Evolutionary conservation across 2,888 invertebrate species (phyloP), one percentile per base, ranked within the genome.

Genomic region (Dusona sp.): DNA sequence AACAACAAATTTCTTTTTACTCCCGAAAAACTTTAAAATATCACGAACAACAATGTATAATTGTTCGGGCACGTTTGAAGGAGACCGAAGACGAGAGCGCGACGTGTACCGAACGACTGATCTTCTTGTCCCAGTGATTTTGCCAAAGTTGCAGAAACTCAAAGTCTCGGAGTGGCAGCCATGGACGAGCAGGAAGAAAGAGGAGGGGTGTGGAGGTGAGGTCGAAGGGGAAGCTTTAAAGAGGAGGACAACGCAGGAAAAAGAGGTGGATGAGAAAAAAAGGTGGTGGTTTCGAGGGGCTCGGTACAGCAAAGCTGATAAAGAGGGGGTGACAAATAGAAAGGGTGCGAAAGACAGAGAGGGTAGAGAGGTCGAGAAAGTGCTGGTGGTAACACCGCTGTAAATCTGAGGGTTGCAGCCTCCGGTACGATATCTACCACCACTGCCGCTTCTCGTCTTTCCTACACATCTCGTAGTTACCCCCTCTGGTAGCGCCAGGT

Each of bases 61-160:
- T 25, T 65, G 45, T 19, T 70, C n/a, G 54, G 38, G 72, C 13
- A 67, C 29, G 16, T 51, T 78, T 33, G 38, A 77, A 68, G 48
- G 80, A 61, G 79, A 45, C 38, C 42, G 54, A 78, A 29, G 79
- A 67, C 36, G 67, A 77, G 54, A 54, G 36, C 73, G 68, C 78
- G 84, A 88, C 89, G 90, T 90, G 90, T 92, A 89, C 90, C 90
- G 91, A 91, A 90, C 89, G 90, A 91, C 91, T 91, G 91, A 90
- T 90, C 92, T 92, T 92, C 90, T 91, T 90, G 91, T 75, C 33
- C 68, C 91, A 89, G 91, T 91, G 92, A 93, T 92, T 93, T 92
- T 93, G 93, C 92, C 91, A 91, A 93, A 93, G 91, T 91, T 93
- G 93, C 93, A 92, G 92, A 93, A 93, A 92, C 91, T 91, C 89